Evolutionary conservation across 2,888 invertebrate species (phyloP), one percentile per base, ranked within the genome.

Genomic region (Scaeva pyrastri): DNA sequence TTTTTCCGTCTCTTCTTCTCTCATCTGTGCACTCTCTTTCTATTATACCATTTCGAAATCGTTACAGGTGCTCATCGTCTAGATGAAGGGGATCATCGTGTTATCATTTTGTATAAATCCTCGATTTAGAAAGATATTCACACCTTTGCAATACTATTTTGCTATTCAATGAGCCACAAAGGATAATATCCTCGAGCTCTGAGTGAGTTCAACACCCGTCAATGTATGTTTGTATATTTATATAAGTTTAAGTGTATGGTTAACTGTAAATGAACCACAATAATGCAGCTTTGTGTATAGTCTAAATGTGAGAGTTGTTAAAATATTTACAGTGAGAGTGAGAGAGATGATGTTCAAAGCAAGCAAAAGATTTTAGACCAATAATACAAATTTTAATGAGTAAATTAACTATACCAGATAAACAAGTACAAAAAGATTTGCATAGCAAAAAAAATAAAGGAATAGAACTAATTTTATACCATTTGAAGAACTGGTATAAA

Each of bases 71-170:
- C 80, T 70, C 60, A 62, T 74, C 79, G 66, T 73, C 73, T 73
- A 21, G 48, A 66, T 73, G 41, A 31, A 31, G 62, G 70, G 64
- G 68, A 79, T 74, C 83, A 84, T 74, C 79, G 55, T 74, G 83
- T 84, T 79, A 79, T 75, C 83, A 64, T 79, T 75, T 75, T 84
- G 74, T 64, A 64, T 48, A 79, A 84, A 84, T 84, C 79, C 74
- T 58, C 83, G 79, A 84, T 84, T 79, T 79, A 74, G 55, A 84
- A 58, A 70, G 79, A 84, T 84, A 79, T 84, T 84, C 79, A 79
- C 84, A 79, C 84, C 84, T 84, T 64, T 64, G 83, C 79, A 70
- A 26, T 39, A 76, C 84, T 83, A 73, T 70, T 83, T 83, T 83
- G 78, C 78, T 74, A 83, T 83, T 83, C 83, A 83, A 83, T 83